Evolutionary conservation across 2,797 vertebrate species (phyloP).

Genomic region (Heteromormyrus szaboi): DNA sequence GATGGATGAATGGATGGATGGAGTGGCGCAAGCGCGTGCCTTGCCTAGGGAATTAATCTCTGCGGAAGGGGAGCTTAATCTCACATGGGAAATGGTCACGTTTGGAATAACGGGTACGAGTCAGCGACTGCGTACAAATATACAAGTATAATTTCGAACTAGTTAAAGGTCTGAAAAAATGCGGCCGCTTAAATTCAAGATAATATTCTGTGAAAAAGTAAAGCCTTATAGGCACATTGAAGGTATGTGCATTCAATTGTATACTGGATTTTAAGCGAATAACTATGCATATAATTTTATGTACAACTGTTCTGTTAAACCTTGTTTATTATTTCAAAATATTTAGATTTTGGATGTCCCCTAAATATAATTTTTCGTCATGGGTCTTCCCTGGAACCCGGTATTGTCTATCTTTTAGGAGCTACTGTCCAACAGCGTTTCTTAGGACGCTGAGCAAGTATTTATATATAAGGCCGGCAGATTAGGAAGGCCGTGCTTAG

Average conservation of each 20-base stretch:
- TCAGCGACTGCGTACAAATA: constrained; percentile 34
- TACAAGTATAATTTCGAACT: constrained; percentile 6
- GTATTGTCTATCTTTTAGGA: background rate
- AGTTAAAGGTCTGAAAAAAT: constrained; percentile 16
- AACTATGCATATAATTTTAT: background rate
- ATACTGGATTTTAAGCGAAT: background rate
- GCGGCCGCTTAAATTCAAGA: constrained; percentile 20
- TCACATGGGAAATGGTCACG: constrained; percentile 50
- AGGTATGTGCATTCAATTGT: constrained; percentile 22
- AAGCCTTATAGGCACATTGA: constrained; percentile 28
- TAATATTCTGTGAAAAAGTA: constrained; percentile 28
- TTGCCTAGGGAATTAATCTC: constrained; percentile 64
- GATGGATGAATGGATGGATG: constrained; percentile 58
- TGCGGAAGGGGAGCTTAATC: constrained; percentile 56
- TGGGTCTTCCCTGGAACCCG: background rate
- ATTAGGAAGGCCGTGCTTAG: background rate
- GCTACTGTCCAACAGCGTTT: background rate
- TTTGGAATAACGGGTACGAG: constrained; percentile 42
- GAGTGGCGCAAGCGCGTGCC: constrained; percentile 63
- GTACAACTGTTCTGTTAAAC: background rate
- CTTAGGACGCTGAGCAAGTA: background rate
- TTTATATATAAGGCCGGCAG: background rate
- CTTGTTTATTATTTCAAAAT: background rate
- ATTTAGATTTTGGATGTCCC: background rate
- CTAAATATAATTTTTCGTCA: background rate